Conservation (phyloP, 2,888 invertebrate genomes). For the Epiperipatus broadwayi region DNA sequence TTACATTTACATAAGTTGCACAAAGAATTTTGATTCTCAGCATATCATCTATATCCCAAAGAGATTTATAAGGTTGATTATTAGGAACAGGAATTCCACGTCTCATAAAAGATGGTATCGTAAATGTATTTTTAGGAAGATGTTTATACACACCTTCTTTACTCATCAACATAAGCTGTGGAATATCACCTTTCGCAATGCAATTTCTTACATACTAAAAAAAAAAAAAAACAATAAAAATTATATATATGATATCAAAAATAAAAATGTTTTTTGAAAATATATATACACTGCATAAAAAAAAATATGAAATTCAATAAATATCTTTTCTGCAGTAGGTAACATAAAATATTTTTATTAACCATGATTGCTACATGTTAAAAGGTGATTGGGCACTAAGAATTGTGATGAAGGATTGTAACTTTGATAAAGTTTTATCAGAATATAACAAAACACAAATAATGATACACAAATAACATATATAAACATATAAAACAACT, state of each 20-base stretch:
- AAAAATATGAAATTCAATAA: not conserved
- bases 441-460: too few relatives aligned
- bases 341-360: too few relatives aligned
- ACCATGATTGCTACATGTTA: too few relatives aligned
- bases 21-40: constrained; percentile 31
- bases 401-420: too few relatives aligned
- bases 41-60: constrained; percentile 29
- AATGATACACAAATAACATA: too few relatives aligned
- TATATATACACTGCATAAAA: not conserved
- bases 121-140: constrained; percentile 28
- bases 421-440: too few relatives aligned
- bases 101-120: constrained; percentile 28
- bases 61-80: constrained; percentile 18
- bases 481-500: too few relatives aligned
- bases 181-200: constrained; percentile 28
- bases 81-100: constrained; percentile 13
- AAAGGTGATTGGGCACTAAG: too few relatives aligned
- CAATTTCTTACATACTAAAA: constrained; percentile 33
- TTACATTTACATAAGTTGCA: constrained; percentile 35
- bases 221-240: constrained; percentile 9
- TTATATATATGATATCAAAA: not conserved
- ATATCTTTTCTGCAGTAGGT: too few relatives aligned
- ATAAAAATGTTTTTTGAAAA: not conserved
- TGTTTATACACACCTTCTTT: constrained; percentile 28
- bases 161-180: constrained; percentile 33